Evolutionary conservation across 2,888 invertebrate genomes (phyloP), one percentile per base, ranked within the genome.

Genomic region (Caenorhabditis virilis): DNA sequence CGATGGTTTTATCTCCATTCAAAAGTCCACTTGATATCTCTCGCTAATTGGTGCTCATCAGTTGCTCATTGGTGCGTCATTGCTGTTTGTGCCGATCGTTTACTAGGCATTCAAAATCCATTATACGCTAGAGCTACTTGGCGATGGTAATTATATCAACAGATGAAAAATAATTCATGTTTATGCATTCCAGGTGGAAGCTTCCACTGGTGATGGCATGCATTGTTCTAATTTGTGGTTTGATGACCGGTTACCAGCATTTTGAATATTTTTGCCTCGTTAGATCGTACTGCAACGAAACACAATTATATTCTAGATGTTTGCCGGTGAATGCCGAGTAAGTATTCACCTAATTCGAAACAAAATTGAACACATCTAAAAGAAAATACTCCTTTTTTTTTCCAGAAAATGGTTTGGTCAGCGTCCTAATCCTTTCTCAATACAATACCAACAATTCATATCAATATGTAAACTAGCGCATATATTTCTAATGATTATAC

Each of bases 11-110:
- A 75, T 55, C 64, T 75, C 33, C 62, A 72, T 43, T 56, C 70
- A 7, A 75, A 74, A 57, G 72, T 74, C 22, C 39, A 80, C 48
- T 49, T 81, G 39, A 69, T 79, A n/a, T 67, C 79, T 0, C 61
- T 82, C 6, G 79, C 81, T 27, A 81, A 81, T 58, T 81, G 81
- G 80, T 77, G 77, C 27, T 82, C 81, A n/a, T 78, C 77, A 13
- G 78, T 82, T 26, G 81, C 81, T 35, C 80, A 82, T 55, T 82
- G 79, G 79, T 77, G 78, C 58, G 79, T 81, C 22, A 82, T 81
- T 16, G 77, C 80, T n/a, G 81, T 81, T 39, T 82, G 80, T 35
- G 71, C 77, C 0, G 81, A 81, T 46, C 74, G 81, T 18, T 60
- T 81, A 36, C 66, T 82, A 22, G 81, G 81, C 18, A 81, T 81